Evolutionary conservation across 2,113 vertebrate genomes (phyloP).

Genomic region (Corapipo altera): DNA sequence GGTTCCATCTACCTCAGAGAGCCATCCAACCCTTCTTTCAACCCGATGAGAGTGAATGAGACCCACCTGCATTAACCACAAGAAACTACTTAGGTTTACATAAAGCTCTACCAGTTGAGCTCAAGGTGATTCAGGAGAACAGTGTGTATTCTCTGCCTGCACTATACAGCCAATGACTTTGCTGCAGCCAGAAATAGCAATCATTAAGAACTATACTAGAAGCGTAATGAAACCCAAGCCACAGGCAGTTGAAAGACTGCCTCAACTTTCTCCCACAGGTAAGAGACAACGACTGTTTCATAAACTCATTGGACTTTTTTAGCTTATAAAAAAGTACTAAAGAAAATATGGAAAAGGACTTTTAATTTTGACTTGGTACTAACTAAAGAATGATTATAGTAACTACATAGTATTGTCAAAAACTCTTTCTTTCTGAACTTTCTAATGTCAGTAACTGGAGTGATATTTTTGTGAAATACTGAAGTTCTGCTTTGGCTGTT

Average conservation of each 20-base stretch:
- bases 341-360: not conserved
- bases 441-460: not conserved
- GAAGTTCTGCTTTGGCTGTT: not conserved
- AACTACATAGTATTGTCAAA: not conserved
- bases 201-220: not conserved
- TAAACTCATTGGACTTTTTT: not conserved
- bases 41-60: not conserved
- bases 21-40: not conserved
- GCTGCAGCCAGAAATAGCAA: not conserved
- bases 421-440: not conserved
- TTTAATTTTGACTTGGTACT: not conserved
- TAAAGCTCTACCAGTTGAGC: not conserved
- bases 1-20: not conserved
- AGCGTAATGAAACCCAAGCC: not conserved
- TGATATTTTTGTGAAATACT: not conserved
- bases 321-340: not conserved
- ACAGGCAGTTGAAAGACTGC: not conserved
- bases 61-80: not conserved
- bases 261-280: not conserved
- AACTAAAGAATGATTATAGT: not conserved
- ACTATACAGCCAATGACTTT: not conserved
- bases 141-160: not conserved
- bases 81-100: not conserved
- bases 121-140: not conserved
- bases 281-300: not conserved